A percentile compares a stretch with the other conserved stretches of the same genome.
These are phyloP conservation scores for Echinarachnius parma DNA, from an alignment of 53 echinoderm and acorn worm species.

Conservation along the genomic window DNA sequence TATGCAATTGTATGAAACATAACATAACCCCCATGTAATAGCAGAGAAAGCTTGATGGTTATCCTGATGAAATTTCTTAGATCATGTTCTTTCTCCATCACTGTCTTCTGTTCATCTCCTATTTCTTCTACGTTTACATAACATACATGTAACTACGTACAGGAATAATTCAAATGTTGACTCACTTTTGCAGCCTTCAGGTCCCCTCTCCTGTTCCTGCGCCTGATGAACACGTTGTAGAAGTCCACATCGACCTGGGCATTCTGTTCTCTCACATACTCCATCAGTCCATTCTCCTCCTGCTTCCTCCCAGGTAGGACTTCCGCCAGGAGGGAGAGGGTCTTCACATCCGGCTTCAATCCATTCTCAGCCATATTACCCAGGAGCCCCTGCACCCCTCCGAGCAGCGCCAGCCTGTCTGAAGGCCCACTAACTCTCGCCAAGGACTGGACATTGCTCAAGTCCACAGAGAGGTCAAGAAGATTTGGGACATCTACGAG, in stretches of 20 bases:
- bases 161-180: no score
- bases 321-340: slow-evolving; percentile 65
- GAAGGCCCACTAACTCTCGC: slow-evolving; percentile 37
- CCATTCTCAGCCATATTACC: slow-evolving; percentile 53
- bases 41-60: no score
- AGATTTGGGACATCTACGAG: slow-evolving; percentile 58
- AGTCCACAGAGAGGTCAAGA: slow-evolving; percentile 52
- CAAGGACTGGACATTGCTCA: slow-evolving; percentile 58
- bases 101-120: no score
- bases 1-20: no score
- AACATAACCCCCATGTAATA: no score
- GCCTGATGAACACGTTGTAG: slow-evolving; percentile 76
- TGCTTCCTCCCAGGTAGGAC: slow-evolving; percentile 57
- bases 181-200: slow-evolving; percentile 74
- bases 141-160: no score
- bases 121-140: no score
- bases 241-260: slow-evolving; percentile 79
- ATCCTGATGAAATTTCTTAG: no score
- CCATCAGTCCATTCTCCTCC: slow-evolving; percentile 65
- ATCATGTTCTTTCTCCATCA: no score
- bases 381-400: slow-evolving; percentile 61
- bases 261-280: slow-evolving; percentile 46
- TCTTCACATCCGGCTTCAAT: slow-evolving; percentile 71
- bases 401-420: slow-evolving; percentile 67
- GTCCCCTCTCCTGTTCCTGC: slow-evolving; percentile 63